phyloP scores from a whole-genome alignment of 1,140 invertebrate species.

The Ooceraea biroi region DNA sequence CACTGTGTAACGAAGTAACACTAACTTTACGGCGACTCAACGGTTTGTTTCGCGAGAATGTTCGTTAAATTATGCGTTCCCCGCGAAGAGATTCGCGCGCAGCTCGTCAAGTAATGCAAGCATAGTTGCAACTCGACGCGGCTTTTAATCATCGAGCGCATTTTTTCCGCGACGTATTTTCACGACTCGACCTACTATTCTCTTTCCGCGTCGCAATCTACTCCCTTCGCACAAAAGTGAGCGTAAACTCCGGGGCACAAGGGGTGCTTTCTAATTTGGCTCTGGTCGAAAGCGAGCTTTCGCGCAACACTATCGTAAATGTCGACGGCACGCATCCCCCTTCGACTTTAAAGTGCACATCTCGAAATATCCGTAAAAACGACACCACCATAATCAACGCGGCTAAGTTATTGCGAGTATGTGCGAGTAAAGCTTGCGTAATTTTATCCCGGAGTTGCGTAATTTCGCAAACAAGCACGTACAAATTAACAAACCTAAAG shows the following conservation, averaged over 20 bases:
- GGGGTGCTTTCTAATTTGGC: constrained; percentile 53
- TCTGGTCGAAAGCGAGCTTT: constrained; percentile 46
- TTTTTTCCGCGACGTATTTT: constrained; percentile 9
- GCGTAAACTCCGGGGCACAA: neutral
- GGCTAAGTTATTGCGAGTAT: neutral
- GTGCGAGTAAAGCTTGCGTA: neutral
- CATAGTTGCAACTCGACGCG: neutral
- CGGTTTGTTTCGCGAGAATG: neutral
- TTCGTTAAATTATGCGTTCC: constrained; percentile 28
- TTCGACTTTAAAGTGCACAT: constrained; percentile 28
- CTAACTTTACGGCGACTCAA: neutral
- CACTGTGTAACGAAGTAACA: neutral
- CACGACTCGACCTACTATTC: neutral
- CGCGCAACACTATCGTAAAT: constrained; percentile 17
- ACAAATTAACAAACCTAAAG: neutral
- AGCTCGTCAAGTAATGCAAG: neutral
- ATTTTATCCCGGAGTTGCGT: constrained; percentile 6
- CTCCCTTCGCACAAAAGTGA: constrained; percentile 6
- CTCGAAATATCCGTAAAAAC: constrained; percentile 9
- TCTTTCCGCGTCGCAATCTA: neutral
- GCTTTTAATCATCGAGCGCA: constrained; percentile 21
- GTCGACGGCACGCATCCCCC: neutral
- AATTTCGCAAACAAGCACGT: neutral
- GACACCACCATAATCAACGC: neutral
- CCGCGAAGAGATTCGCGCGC: neutral